These are phyloP conservation scores for Leistus spinibarbis DNA, from an alignment of 2,888 invertebrate genomes.

Conservation along the genomic window DNA sequence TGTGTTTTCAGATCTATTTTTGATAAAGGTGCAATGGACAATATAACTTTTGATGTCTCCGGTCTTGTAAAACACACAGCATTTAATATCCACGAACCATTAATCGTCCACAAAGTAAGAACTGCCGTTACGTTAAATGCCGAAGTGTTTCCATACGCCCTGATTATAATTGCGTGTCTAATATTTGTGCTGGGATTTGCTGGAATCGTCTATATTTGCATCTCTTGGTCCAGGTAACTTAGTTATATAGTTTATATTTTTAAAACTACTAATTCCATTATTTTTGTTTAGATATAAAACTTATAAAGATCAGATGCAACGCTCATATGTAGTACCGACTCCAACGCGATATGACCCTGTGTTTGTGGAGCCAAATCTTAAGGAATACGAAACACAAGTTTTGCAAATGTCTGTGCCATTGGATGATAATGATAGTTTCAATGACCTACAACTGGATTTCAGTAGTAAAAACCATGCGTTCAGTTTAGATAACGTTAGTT, in stretches of 20 bases:
- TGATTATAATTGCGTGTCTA: slow-evolving; percentile 87
- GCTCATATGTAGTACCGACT: slow-evolving; percentile 62
- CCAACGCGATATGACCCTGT: slow-evolving; percentile 73
- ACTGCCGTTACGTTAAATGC: slow-evolving; percentile 55
- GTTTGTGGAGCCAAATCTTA: slow-evolving; percentile 77
- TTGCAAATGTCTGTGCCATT: slow-evolving; percentile 90
- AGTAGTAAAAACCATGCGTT: slow-evolving; percentile 88
- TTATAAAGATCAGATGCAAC: slow-evolving; percentile 72
- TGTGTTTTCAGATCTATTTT: slow-evolving; percentile 60
- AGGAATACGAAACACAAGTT: slow-evolving; percentile 95
- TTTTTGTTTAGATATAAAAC: slow-evolving; percentile 74
- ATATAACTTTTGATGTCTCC: slow-evolving; percentile 72
- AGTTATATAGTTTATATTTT: neutral
- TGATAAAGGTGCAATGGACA: slow-evolving; percentile 67
- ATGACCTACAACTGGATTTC: slow-evolving; percentile 83
- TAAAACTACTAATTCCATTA: neutral
- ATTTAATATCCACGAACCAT: slow-evolving; percentile 68
- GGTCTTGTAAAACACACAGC: slow-evolving; percentile 71
- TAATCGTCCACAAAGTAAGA: slow-evolving; percentile 57
- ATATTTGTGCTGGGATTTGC: slow-evolving; percentile 85
- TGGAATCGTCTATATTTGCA: slow-evolving; percentile 91
- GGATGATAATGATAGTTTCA: slow-evolving; percentile 78
- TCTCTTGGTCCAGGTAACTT: slow-evolving; percentile 87
- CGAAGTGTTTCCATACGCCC: slow-evolving; percentile 85
- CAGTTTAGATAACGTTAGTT: slow-evolving; percentile 86